Conservation (phyloP, 2,797 vertebrate species). For the Sphenodon punctatus region DNA sequence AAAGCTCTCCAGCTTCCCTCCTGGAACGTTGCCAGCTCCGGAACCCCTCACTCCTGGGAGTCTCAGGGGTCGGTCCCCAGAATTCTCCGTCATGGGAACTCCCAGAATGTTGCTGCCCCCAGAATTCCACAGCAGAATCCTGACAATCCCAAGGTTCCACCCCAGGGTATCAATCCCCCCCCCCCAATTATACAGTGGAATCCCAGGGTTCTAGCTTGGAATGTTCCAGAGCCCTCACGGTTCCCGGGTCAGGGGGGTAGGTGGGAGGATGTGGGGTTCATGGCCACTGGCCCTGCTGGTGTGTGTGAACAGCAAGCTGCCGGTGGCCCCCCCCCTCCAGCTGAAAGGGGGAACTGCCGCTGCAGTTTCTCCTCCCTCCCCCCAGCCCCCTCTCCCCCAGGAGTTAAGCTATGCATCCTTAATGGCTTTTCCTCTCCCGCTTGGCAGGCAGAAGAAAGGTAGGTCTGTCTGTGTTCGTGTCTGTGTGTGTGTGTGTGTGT, state of each 20-base stretch:
- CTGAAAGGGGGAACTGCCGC: no score
- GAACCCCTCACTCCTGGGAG: no score
- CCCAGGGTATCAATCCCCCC: no score
- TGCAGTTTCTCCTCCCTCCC: no score
- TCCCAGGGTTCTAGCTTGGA: no score
- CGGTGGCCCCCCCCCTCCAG: background rate
- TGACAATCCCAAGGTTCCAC: no score
- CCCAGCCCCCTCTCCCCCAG: background rate
- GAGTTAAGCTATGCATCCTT: background rate
- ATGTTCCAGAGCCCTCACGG: no score
- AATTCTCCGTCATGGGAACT: background rate
- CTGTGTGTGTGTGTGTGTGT: slow-evolving; percentile 87
- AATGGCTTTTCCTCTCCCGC: background rate
- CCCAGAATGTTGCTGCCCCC: no score
- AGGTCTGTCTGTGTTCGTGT: background rate
- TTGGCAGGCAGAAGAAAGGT: background rate
- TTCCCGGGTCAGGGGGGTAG: background rate
- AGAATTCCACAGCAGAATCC: background rate
- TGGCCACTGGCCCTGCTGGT: background rate
- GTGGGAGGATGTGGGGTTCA: no score
- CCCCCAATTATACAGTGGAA: no score
- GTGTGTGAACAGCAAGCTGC: background rate
- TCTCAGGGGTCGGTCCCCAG: no score
- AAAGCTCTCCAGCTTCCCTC: no score
- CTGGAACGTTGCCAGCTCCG: background rate